A percentile compares a stretch with the other conserved stretches of the same genome.
phyloP scores from a whole-genome alignment of 1,140 invertebrate genomes.

The Homalodisca vitripennis region DNA sequence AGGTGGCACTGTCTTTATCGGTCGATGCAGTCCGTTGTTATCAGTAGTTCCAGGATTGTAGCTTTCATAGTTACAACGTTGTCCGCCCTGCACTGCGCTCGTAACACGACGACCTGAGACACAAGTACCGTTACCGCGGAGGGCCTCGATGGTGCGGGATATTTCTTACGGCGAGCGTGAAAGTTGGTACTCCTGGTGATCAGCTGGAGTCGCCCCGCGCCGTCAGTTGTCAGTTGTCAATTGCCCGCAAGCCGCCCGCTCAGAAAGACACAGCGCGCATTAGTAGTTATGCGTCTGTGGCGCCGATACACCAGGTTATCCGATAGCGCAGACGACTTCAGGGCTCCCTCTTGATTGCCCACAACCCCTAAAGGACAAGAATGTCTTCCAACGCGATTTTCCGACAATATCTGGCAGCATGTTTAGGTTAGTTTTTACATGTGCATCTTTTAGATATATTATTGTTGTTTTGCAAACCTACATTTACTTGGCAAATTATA shows the following conservation, averaged over 20 bases:
- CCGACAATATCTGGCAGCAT: slow-evolving; percentile 17
- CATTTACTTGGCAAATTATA: no score
- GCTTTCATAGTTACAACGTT: no score
- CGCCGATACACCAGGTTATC: background rate
- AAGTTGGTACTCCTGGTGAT: background rate
- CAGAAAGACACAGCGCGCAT: background rate
- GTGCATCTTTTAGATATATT: no score
- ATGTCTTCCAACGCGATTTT: slow-evolving; percentile 18
- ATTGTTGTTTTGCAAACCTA: no score
- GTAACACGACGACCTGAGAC: no score
- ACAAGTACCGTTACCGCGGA: background rate
- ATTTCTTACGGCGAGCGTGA: background rate
- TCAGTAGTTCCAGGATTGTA: no score
- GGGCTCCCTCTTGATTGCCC: slow-evolving; percentile 1
- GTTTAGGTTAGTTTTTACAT: slow-evolving; percentile 12
- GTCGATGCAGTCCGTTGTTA: no score
- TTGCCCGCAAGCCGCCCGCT: background rate
- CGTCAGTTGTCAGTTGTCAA: background rate
- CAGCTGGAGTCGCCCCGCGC: background rate
- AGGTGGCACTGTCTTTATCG: no score
- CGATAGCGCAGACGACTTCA: slow-evolving; percentile 9
- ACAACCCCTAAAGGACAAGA: background rate
- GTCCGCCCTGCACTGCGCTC: no score
- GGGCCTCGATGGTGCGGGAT: background rate
- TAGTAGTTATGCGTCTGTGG: slow-evolving; percentile 4